Evolutionary conservation across 1,140 invertebrate genomes (phyloP).

Genomic region (Cyrtorhinus lividipennis): DNA sequence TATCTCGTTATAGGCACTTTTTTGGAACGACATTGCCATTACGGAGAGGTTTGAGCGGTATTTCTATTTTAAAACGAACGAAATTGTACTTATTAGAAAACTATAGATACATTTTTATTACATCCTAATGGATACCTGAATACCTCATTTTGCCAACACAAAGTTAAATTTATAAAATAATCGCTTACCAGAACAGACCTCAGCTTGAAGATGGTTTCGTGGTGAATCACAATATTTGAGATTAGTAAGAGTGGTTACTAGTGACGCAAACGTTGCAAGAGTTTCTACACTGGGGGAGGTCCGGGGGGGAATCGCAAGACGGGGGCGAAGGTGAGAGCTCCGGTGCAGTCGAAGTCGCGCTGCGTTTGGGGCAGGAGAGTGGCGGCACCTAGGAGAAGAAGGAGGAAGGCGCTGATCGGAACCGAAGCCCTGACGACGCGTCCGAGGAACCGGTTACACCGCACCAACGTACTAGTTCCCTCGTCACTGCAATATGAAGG

Average conservation of each 20-base stretch:
- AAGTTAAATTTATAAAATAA: not conserved
- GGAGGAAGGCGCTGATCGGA: constrained; percentile 77
- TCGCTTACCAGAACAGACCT: not conserved
- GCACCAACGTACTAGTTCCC: constrained; percentile 45
- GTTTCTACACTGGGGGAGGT: constrained; percentile 63
- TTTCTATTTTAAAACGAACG: not conserved
- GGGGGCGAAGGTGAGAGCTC: constrained; percentile 69
- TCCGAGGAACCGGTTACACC: constrained; percentile 65
- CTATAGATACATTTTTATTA: not conserved
- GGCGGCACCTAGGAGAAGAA: constrained; percentile 74
- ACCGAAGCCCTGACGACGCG: constrained; percentile 76
- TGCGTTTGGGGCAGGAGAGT: constrained; percentile 70
- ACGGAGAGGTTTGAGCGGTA: not conserved
- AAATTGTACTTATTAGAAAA: not conserved
- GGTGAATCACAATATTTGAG: not conserved
- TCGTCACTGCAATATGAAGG: constrained; percentile 30
- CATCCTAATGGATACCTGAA: not conserved
- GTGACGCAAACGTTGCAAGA: not conserved
- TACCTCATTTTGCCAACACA: not conserved
- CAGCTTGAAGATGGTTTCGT: not conserved
- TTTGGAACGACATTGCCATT: not conserved
- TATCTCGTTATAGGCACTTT: not conserved
- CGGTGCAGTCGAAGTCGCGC: constrained; percentile 68
- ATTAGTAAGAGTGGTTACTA: not conserved
- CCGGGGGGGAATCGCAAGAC: constrained; percentile 76